Conservation (phyloP, 1,140 invertebrate genomes). For the Drosophila sucinea region DNA sequence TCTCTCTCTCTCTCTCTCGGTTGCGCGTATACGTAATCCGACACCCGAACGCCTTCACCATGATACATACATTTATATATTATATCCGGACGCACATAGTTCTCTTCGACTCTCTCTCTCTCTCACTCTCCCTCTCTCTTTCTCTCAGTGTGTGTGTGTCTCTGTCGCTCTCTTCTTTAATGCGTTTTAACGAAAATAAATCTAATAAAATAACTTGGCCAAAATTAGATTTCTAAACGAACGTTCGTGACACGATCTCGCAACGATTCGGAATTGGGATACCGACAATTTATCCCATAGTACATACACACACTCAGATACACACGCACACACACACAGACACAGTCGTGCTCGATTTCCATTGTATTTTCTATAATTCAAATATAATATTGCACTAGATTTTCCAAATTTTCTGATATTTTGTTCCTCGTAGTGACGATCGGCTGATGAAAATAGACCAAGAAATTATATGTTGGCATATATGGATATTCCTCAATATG, state of each 20-base stretch:
- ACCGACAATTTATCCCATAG: slow-evolving; percentile 28
- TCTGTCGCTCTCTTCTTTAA: slow-evolving; percentile 17
- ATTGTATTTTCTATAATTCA: slow-evolving; percentile 32
- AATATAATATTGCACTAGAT: slow-evolving; percentile 44
- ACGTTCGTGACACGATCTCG: slow-evolving; percentile 33
- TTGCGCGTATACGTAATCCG: slow-evolving; percentile 71
- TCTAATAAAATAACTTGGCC: slow-evolving; percentile 72
- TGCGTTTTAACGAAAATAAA: slow-evolving; percentile 73
- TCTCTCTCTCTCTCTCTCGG: neutral
- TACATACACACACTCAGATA: slow-evolving; percentile 16
- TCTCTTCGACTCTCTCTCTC: slow-evolving; percentile 3
- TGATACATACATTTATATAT: slow-evolving; percentile 30
- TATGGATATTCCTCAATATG: slow-evolving; percentile 48
- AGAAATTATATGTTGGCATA: neutral
- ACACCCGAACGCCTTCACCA: slow-evolving; percentile 71
- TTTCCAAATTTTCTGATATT: neutral
- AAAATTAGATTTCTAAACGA: slow-evolving; percentile 71
- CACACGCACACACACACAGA: slow-evolving; percentile 10
- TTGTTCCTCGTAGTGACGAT: slow-evolving; percentile 18
- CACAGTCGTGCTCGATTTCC: slow-evolving; percentile 23
- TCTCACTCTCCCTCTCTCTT: slow-evolving; percentile 10
- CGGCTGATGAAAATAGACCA: slow-evolving; percentile 10
- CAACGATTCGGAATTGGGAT: slow-evolving; percentile 25
- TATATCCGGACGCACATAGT: slow-evolving; percentile 20
- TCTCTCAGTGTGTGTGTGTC: slow-evolving; percentile 18